Base-by-base conservation (phyloP, 2,113 vertebrate species). In the Sapayoa aenigma region DNA sequence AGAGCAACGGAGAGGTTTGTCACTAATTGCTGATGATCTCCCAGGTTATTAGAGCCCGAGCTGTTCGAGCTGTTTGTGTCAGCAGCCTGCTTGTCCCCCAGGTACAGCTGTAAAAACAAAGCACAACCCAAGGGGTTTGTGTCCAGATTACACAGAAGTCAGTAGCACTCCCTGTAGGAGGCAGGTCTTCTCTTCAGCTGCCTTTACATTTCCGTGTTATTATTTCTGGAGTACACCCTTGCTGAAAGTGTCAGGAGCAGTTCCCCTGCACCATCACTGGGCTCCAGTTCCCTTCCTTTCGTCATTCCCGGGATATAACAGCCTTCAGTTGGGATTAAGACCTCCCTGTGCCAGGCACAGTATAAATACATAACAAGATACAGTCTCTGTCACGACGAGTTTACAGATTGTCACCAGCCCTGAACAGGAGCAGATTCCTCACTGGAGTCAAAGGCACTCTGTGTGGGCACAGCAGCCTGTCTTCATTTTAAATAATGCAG, bases 41-140 rank as follows among this genome's bases (percentile, higher is more conserved):
- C 65, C 84, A 75, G 72, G 65, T 31, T 72, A 44, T 72, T 84
- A 78, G 92, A 96, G 49, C 74, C 68, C 85, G 95, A 76, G 74
- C 78, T n/a, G n/a, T n/a, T n/a, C n/a, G n/a, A n/a, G n/a, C 58
- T 87, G 89, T 96, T 96, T 84, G 62, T 95, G 96, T 96, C 97
- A 88, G 97, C 95, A 96, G 75, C 49, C 58, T 91, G 5, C 66
- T 75, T 88, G 83, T 97, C 97, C 97, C 98, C 88, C 52, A 85
- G 90, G 92, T 96, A 90, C 91, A 80, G 58, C 75, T 30, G 31
- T 9, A 78, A 96, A 97, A 97, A 96, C 97, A 97, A 97, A 91
- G 35, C 76, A 27, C 90, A 71, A 35, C 94, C 96, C 94, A 37
- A 58, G 97, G 94, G 94, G 84, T 55, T 58, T 69, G 89, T 18